Evolutionary conservation across 2,797 vertebrate species (phyloP).

Genomic region (Lepus townsendii): DNA sequence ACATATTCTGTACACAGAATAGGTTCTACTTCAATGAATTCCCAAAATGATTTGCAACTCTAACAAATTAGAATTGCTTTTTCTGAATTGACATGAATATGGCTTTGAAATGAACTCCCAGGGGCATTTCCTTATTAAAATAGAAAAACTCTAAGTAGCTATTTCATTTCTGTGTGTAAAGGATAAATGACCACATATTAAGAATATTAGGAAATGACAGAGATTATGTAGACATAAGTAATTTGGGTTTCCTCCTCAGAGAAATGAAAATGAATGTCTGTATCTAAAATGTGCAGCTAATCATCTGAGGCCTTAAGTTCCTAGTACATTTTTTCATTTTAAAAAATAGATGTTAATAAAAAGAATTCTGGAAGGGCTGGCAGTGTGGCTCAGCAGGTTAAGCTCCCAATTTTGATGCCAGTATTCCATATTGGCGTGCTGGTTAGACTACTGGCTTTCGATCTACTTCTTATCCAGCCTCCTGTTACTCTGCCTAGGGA

Average conservation of each 20-base stretch:
- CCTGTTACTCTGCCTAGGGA: too few species aligned
- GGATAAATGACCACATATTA: not conserved
- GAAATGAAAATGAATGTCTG: constrained; percentile 14
- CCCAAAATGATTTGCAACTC: constrained; percentile 9
- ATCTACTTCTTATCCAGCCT: too few species aligned
- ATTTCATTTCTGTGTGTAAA: constrained; percentile 29
- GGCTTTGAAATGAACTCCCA: constrained; percentile 19
- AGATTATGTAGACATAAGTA: not conserved
- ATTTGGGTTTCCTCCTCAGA: not conserved
- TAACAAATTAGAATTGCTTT: constrained; percentile 24
- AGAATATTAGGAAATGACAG: not conserved
- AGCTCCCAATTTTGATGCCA: too few species aligned
- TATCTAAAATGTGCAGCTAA: constrained; percentile 27
- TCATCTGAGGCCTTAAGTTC: not conserved
- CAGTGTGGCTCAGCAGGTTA: too few species aligned
- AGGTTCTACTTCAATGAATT: constrained; percentile 48
- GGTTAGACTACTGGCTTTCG: too few species aligned
- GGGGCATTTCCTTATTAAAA: constrained; percentile 24
- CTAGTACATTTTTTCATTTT: not conserved
- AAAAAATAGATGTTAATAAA: constrained; percentile 18
- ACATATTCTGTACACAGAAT: not conserved
- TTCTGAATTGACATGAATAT: constrained; percentile 46
- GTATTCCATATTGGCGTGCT: too few species aligned
- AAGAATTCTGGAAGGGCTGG: not conserved
- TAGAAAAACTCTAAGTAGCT: not conserved